Percentiles rank a stretch among this genome's conserved stretches.
These are phyloP conservation scores for Druon quercuslanigerum DNA, from an alignment of 1,140 invertebrate genomes.

Conservation along the genomic window DNA sequence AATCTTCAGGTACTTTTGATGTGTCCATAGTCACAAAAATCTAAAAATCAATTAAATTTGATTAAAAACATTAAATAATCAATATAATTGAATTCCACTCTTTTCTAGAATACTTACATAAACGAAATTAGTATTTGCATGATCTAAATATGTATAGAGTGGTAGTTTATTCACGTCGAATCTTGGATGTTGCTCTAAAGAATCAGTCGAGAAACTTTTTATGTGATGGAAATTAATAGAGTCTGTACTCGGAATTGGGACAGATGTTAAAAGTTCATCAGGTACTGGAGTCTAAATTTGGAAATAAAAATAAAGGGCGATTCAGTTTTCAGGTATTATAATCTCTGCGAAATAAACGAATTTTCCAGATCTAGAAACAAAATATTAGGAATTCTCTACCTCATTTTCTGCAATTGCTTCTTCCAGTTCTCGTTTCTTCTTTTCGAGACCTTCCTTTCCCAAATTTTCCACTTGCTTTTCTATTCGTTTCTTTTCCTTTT, in stretches of 20 bases:
- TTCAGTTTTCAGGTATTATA: too few species aligned
- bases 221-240: slow-evolving; percentile 84
- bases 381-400: slow-evolving; percentile 66
- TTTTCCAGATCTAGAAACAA: slow-evolving; percentile 32
- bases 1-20: slow-evolving; percentile 76
- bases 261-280: slow-evolving; percentile 79
- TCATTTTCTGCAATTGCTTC: slow-evolving; percentile 87
- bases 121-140: slow-evolving; percentile 89
- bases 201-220: slow-evolving; percentile 76
- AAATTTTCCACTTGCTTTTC: slow-evolving; percentile 79
- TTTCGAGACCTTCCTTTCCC: slow-evolving; percentile 81
- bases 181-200: slow-evolving; percentile 74
- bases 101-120: slow-evolving; percentile 80
- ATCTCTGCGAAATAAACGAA: neutral
- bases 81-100: slow-evolving; percentile 34
- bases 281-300: slow-evolving; percentile 78
- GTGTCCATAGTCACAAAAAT: slow-evolving; percentile 85
- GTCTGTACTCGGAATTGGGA: slow-evolving; percentile 82
- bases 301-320: neutral
- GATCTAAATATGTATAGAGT: slow-evolving; percentile 86
- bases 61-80: slow-evolving; percentile 9
- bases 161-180: slow-evolving; percentile 82
- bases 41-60: slow-evolving; percentile 64
- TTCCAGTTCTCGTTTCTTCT: slow-evolving; percentile 79
- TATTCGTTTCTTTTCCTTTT: slow-evolving; percentile 82